These are phyloP conservation scores for Dissostichus mawsoni DNA, from an alignment of 2,113 vertebrate genomes.

Conservation along the genomic window DNA sequence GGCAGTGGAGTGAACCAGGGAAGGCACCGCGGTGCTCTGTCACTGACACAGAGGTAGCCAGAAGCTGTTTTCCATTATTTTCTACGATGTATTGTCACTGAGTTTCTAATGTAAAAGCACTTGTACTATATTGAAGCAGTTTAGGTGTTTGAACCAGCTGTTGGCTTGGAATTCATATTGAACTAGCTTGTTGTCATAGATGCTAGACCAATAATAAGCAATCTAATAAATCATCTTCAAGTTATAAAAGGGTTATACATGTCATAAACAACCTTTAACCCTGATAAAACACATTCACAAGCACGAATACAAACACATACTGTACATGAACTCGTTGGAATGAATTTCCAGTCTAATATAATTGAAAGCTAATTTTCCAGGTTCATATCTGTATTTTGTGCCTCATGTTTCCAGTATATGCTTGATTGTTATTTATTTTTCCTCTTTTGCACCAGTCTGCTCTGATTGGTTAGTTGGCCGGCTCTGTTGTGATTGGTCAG, in stretches of 20 bases:
- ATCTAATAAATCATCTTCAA: background rate
- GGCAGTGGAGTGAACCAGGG: constrained; percentile 71
- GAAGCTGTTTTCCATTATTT: constrained; percentile 23
- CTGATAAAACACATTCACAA: background rate
- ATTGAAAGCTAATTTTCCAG: no score
- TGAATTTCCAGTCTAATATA: no score
- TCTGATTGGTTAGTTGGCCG: no score
- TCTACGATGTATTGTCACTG: background rate
- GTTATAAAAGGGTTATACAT: background rate
- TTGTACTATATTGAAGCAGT: background rate
- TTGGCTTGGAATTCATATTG: background rate
- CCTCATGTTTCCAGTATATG: no score
- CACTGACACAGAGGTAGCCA: constrained; percentile 62
- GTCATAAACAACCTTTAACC: background rate
- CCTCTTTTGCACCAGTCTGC: no score
- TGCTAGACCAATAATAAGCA: background rate
- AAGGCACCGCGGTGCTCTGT: constrained; percentile 63
- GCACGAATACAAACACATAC: background rate
- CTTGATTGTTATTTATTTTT: no score
- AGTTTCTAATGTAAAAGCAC: background rate
- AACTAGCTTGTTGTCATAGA: background rate
- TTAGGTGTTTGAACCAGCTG: background rate
- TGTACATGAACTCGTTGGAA: no score
- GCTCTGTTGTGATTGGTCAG: no score
- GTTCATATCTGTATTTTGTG: no score